Percentiles rank a stretch among this genome's conserved stretches.
Evolutionary conservation across 2,113 vertebrate genomes (phyloP).

Genomic region (Pterocles gutturalis): DNA sequence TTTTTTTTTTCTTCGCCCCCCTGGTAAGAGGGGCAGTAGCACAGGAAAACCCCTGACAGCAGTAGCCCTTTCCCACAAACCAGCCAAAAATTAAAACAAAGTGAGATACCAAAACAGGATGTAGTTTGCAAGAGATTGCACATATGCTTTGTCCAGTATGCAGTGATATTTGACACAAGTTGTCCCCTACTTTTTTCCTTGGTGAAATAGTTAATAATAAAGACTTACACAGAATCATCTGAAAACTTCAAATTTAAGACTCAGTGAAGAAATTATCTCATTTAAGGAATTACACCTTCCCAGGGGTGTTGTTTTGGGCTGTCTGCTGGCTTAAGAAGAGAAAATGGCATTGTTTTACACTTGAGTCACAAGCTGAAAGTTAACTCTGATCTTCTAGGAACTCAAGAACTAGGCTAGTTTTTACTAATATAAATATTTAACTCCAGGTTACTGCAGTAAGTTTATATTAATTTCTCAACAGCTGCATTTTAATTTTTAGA

Average conservation of each 20-base stretch:
- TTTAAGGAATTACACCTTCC: background rate
- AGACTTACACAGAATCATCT: background rate
- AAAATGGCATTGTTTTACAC: slow-evolving; percentile 5
- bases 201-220: background rate
- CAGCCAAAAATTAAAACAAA: background rate
- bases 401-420: background rate
- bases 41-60: background rate
- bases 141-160: background rate
- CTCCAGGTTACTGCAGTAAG: background rate
- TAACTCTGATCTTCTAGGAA: slow-evolving; percentile 52
- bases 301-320: background rate
- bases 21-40: background rate
- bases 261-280: background rate
- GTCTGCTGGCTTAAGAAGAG: slow-evolving; percentile 6
- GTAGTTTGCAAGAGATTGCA: background rate
- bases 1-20: no score
- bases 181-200: background rate
- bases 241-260: background rate
- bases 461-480: background rate
- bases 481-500: background rate
- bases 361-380: slow-evolving; percentile 12
- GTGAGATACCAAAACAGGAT: background rate
- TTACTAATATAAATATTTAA: slow-evolving; percentile 7
- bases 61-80: background rate
- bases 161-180: background rate